These are phyloP conservation scores for Desmophyllum pertusum DNA, from an alignment of 92 coral and sea anemone species.

Conservation along the genomic window DNA sequence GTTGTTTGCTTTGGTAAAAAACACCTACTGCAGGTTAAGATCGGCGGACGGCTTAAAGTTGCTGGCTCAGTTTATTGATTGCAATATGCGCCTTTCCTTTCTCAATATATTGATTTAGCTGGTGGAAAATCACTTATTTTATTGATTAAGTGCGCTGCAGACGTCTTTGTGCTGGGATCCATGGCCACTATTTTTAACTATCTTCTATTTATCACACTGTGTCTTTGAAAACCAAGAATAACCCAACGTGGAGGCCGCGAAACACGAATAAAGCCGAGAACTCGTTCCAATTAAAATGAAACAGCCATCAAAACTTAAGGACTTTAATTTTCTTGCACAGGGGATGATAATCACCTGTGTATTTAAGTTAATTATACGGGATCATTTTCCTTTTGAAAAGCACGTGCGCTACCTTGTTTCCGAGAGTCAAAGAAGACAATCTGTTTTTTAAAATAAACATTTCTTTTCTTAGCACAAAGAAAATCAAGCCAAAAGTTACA, in stretches of 20 bases:
- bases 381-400: conserved; percentile 39
- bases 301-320: conserved; percentile 22
- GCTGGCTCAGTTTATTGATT: not conserved
- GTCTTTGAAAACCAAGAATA: conserved; percentile 26
- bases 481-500: conserved; percentile 21
- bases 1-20: conserved; percentile 8
- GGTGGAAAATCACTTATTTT: conserved; percentile 48
- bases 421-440: conserved; percentile 38
- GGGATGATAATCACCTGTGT: conserved; percentile 36
- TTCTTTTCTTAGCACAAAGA: conserved; percentile 15
- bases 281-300: conserved; percentile 30
- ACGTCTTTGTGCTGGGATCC: conserved; percentile 28
- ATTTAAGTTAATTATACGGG: conserved; percentile 25
- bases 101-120: conserved; percentile 34
- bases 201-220: conserved; percentile 36
- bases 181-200: conserved; percentile 39
- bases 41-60: not conserved
- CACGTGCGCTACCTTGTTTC: conserved; percentile 37
- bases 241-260: conserved; percentile 6
- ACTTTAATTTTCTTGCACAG: conserved; percentile 1
- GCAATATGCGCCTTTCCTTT: conserved; percentile 14
- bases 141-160: conserved; percentile 34
- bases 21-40: not conserved
- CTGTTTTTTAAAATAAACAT: conserved; percentile 37
- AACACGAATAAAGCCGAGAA: conserved; percentile 16